These are phyloP conservation scores for Micrastur ruficollis DNA, from an alignment of 2,797 vertebrate species.

Conservation along the genomic window DNA sequence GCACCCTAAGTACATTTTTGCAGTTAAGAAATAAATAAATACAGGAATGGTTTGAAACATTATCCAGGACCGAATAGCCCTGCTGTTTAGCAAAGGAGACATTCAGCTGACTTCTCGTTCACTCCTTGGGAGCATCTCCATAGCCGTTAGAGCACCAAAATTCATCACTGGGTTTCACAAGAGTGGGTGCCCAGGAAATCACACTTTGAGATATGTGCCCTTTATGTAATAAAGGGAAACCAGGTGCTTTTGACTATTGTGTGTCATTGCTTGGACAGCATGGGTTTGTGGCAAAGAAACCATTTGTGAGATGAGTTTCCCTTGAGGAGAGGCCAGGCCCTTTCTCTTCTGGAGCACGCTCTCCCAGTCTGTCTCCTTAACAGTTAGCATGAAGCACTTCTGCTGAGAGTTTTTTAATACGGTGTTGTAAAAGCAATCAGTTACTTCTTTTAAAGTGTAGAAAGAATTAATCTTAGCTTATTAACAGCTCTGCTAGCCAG, in stretches of 20 bases:
- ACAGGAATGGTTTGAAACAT: neutral
- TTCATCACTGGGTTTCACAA: neutral
- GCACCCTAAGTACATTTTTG: constrained; percentile 59
- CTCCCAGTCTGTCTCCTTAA: neutral
- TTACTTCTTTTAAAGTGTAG: neutral
- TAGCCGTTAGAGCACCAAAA: neutral
- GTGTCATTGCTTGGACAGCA: neutral
- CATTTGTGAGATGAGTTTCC: neutral
- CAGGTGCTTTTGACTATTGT: neutral
- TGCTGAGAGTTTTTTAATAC: neutral
- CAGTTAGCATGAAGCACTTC: neutral
- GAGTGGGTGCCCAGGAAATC: neutral
- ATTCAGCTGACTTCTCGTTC: neutral
- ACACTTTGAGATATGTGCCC: neutral
- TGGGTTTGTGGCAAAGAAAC: neutral
- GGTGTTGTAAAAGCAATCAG: neutral
- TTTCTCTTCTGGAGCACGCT: neutral
- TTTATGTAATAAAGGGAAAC: neutral
- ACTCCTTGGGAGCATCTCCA: fast-evolving
- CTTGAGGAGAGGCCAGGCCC: neutral
- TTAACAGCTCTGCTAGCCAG: neutral
- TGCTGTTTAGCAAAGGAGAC: neutral
- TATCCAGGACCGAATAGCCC: neutral
- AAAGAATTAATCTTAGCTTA: neutral
- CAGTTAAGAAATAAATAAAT: neutral